Evolutionary conservation across 2,888 invertebrate species (phyloP).

Genomic region (Loripinus fragilis): DNA sequence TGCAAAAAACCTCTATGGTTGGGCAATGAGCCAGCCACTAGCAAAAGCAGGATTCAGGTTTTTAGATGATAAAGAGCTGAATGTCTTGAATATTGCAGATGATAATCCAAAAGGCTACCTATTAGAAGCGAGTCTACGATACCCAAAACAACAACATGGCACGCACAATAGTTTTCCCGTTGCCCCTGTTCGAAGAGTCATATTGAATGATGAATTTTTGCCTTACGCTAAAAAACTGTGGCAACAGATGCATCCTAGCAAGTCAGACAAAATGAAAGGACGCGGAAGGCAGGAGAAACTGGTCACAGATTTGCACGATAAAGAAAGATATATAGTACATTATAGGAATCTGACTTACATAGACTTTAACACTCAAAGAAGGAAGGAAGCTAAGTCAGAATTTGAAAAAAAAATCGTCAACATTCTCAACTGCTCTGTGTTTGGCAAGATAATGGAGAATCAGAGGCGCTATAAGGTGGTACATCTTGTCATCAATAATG

Average conservation of each 20-base stretch:
- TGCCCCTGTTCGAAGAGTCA: constrained; percentile 40
- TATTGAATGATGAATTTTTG: background rate
- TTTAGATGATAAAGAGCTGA: background rate
- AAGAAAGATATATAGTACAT: constrained; percentile 45
- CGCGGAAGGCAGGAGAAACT: background rate
- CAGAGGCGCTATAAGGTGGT: background rate
- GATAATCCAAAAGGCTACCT: constrained; percentile 71
- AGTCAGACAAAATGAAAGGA: background rate
- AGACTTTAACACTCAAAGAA: background rate
- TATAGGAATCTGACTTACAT: constrained; percentile 70
- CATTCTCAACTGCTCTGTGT: constrained; percentile 7
- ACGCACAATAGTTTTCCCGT: constrained; percentile 77
- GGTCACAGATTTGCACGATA: background rate
- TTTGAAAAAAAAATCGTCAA: constrained; percentile 21
- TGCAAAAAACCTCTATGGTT: constrained; percentile 37
- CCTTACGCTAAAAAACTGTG: background rate
- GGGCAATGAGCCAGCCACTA: constrained; percentile 66
- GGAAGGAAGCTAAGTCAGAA: background rate
- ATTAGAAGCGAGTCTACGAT: constrained; percentile 83
- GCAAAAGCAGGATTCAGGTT: constrained; percentile 59
- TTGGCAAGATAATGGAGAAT: constrained; percentile 15
- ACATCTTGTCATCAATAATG: background rate
- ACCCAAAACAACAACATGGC: constrained; percentile 80
- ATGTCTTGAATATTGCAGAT: background rate
- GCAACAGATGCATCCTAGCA: background rate